Evolutionary conservation across 2,797 vertebrate genomes (phyloP).

Genomic region (Rhyacichthys aspro): DNA sequence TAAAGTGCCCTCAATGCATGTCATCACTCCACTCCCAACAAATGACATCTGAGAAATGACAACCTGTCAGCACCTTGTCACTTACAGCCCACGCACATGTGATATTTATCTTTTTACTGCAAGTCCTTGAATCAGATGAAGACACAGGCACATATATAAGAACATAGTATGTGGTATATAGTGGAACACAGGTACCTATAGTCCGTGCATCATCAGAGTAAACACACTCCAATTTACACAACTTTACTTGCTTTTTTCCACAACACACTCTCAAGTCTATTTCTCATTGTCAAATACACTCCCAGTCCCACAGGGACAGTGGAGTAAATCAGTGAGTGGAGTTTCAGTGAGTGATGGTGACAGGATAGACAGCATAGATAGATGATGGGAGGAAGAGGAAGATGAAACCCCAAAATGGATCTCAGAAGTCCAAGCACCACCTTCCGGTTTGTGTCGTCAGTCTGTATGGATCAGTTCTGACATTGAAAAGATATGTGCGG

Average conservation of each 20-base stretch:
- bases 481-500: constrained; percentile 2
- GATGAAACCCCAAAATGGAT: constrained; percentile 70
- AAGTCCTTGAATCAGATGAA: constrained; percentile 16
- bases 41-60: constrained; percentile 22
- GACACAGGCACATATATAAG: background rate
- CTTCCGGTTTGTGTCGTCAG: constrained; percentile 25
- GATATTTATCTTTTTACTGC: constrained; percentile 25
- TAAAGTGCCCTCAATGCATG: constrained; percentile 23
- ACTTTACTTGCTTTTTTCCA: constrained; percentile 2
- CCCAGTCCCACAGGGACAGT: constrained; percentile 27
- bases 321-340: constrained; percentile 63
- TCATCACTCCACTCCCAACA: constrained; percentile 11
- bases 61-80: constrained; percentile 29
- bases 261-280: constrained; percentile 32
- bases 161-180: background rate
- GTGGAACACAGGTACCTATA: too few species aligned
- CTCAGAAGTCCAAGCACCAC: constrained; percentile 55
- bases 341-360: constrained; percentile 64
- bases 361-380: constrained; percentile 65
- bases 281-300: constrained; percentile 57
- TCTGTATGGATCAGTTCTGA: constrained; percentile 4
- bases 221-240: background rate
- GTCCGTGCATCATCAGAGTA: too few species aligned
- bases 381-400: constrained; percentile 63
- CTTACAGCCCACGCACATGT: background rate